Conservation (phyloP, 2,888 invertebrate species). For the Lasioglossum zephyrum region DNA sequence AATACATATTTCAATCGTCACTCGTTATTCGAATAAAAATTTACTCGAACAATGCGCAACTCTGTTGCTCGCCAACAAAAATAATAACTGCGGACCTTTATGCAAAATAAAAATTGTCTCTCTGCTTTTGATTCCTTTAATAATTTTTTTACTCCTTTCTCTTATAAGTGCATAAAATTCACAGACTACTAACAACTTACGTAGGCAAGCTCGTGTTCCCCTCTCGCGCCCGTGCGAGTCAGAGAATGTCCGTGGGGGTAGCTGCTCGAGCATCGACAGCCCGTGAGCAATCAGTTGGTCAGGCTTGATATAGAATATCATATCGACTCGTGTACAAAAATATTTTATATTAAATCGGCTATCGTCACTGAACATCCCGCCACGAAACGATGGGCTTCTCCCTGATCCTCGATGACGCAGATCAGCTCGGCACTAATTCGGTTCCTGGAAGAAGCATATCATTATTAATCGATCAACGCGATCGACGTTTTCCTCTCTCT, state of each 20-base stretch:
- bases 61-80: neutral
- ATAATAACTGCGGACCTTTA: neutral
- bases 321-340: slow-evolving; percentile 68
- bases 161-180: neutral
- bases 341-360: slow-evolving; percentile 68
- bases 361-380: slow-evolving; percentile 55
- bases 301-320: slow-evolving; percentile 40
- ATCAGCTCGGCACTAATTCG: slow-evolving; percentile 78
- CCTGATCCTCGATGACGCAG: slow-evolving; percentile 56
- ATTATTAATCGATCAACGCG: slow-evolving; percentile 8
- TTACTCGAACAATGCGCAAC: neutral
- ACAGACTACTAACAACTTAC: neutral
- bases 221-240: neutral
- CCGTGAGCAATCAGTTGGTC: neutral
- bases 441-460: slow-evolving; percentile 75
- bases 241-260: neutral
- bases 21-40: neutral
- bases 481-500: neutral
- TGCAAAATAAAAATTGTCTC: neutral
- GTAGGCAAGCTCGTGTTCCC: neutral
- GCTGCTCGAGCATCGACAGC: neutral
- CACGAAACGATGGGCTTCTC: slow-evolving; percentile 62
- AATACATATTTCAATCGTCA: neutral
- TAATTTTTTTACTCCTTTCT: neutral
- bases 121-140: no score